Evolutionary conservation across 2,113 vertebrate species (phyloP).

Genomic region (Syrmaticus mikado): DNA sequence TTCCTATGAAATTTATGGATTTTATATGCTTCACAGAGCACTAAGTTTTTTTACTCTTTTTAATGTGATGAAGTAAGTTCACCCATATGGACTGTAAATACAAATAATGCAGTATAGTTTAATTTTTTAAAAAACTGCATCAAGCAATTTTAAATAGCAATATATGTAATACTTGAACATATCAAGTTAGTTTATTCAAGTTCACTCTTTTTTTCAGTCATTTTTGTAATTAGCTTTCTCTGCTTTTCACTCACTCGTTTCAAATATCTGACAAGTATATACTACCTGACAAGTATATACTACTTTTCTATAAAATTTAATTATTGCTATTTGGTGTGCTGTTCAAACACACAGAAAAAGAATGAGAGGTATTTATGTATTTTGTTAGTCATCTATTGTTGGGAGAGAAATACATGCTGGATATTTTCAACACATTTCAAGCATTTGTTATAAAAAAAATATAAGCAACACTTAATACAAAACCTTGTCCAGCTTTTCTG

Average conservation of each 20-base stretch:
- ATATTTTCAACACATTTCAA: conserved; percentile 46
- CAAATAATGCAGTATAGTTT: background rate
- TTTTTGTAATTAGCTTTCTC: background rate
- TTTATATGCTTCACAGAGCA: background rate
- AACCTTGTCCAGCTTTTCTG: background rate
- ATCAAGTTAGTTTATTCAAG: background rate
- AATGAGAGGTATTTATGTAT: background rate
- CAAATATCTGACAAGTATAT: background rate
- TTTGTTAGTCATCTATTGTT: conserved; percentile 43
- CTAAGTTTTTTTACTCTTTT: background rate
- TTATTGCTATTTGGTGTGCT: conserved; percentile 33
- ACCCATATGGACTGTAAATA: background rate
- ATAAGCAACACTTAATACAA: background rate
- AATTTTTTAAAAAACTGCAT: background rate
- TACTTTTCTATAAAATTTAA: background rate
- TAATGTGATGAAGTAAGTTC: background rate
- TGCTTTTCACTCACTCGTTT: background rate
- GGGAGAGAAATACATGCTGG: conserved; percentile 28
- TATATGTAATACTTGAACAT: background rate
- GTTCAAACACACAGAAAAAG: background rate
- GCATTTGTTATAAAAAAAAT: conserved; percentile 1
- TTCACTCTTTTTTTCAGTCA: background rate
- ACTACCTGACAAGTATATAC: background rate
- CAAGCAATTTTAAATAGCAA: background rate
- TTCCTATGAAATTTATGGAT: background rate